Percentiles rank a stretch among this genome's conserved stretches.
phyloP scores from a whole-genome alignment of 1,140 invertebrate species.

The Drosophila littoralis region DNA sequence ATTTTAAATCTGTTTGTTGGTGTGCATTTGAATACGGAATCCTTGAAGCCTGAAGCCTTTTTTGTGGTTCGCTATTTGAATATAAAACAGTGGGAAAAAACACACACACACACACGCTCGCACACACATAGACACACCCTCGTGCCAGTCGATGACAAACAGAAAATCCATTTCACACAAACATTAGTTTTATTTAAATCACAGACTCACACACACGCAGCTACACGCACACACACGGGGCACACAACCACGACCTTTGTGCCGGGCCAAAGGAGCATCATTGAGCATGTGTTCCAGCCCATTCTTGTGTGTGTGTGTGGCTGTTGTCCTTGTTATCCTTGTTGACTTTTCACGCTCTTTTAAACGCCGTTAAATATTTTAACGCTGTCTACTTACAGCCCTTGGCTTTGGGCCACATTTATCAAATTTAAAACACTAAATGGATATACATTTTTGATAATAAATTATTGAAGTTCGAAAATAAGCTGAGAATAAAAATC shows the following conservation, averaged over 20 bases:
- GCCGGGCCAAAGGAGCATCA: conserved; percentile 32
- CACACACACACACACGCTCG: conserved; percentile 28
- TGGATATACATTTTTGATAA: conserved; percentile 27
- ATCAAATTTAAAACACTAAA: conserved; percentile 51
- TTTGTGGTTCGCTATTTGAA: conserved; percentile 68
- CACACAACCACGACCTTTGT: conserved; percentile 48
- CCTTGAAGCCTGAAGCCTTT: conserved; percentile 49
- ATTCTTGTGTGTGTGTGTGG: conserved; percentile 21
- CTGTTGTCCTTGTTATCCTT: conserved; percentile 57
- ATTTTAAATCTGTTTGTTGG: conserved; percentile 69
- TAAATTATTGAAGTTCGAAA: conserved; percentile 30
- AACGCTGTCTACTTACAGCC: conserved; percentile 15
- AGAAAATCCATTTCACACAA: conserved; percentile 82
- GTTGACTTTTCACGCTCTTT: conserved; percentile 84
- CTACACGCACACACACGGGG: conserved; percentile 31
- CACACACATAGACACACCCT: conserved; percentile 10
- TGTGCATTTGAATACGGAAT: conserved; percentile 73
- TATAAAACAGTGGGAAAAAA: conserved; percentile 76
- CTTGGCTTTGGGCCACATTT: conserved; percentile 42
- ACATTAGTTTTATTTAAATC: conserved; percentile 83
- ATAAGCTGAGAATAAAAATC: conserved; percentile 3
- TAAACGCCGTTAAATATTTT: conserved; percentile 73
- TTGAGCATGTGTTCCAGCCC: conserved; percentile 54
- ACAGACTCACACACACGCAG: conserved; percentile 38
- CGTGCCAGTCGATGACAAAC: conserved; percentile 71